Conservation (phyloP, 2,888 invertebrate species). For the Gastrophysa polygoni region DNA sequence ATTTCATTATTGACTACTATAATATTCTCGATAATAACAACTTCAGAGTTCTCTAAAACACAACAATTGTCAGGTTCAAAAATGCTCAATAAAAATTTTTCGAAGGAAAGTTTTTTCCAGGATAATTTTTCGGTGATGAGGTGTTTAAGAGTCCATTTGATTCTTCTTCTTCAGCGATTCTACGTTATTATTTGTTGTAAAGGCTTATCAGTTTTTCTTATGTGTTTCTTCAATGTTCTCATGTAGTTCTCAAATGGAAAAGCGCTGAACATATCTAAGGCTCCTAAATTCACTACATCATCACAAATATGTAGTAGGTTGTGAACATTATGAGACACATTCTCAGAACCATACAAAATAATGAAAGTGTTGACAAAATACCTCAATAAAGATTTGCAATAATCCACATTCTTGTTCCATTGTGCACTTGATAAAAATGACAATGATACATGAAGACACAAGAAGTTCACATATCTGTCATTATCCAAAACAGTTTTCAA, state of each 20-base stretch:
- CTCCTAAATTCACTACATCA: conserved; percentile 8
- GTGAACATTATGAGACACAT: conserved; percentile 33
- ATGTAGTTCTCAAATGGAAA: conserved; percentile 4
- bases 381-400: conserved; percentile 15
- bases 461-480: background rate
- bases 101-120: conserved; percentile 3
- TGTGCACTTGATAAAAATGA: background rate
- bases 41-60: background rate
- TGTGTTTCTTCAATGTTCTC: background rate
- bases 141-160: background rate
- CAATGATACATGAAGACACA: background rate
- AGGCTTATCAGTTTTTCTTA: conserved; percentile 9
- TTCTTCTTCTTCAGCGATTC: conserved; percentile 7
- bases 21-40: conserved; percentile 10
- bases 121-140: background rate
- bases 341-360: conserved; percentile 25
- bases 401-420: background rate
- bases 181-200: conserved; percentile 4
- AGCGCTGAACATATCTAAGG: conserved; percentile 6
- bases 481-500: background rate
- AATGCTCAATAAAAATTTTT: background rate
- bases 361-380: conserved; percentile 29
- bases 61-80: background rate
- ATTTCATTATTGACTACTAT: background rate
- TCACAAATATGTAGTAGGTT: conserved; percentile 8